Base-by-base conservation (phyloP, 2,797 vertebrate species). In the Lophius americanus region DNA sequence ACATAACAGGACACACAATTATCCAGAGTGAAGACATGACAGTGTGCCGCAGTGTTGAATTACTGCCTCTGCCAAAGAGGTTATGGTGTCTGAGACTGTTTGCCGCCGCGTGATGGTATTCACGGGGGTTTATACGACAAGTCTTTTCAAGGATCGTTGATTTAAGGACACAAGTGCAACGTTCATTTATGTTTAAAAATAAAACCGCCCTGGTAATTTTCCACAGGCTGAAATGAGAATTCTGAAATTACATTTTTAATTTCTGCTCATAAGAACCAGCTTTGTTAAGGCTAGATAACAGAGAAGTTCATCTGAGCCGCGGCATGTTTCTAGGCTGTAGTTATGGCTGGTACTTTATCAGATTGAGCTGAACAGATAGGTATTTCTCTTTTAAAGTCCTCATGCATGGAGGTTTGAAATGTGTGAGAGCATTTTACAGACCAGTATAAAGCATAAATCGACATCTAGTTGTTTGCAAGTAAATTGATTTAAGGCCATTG, bases 21-120 rank as follows among this genome's bases (percentile, higher is more conserved):
- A 87, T 84, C 79, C 60, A 5, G 51, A 82, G 68, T 68, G 80
- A 76, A 75, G 59, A 70, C 79, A 67, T 71, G 81, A 70, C 73
- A 57, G 49, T 50, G 62, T 64, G 70, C 79, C 43, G 72, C 68
- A 47, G 72, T 55, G 66, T 60, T 78, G 70, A 77, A 60, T 77
- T 77, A 77, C 12, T 44, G 12, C 43, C 43, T 44, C 12, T 11
- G 10, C 43, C 43, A 10, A 44, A 11, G 43, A 44, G 43, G 43
- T 44, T 44, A 44, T 69, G 78, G 66, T 68, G 77, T 75, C 68
- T 60, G 67, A 74, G 69, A 60, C 79, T 51, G 79, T 72, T 81
- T 71, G 65, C 73, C 52, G 56, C 55, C 11, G 41, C 62, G 41
- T 77, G 65, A 79, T 57, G 75, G 79, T 75, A 82, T 82, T 86